A percentile compares a stretch with the other conserved stretches of the same genome.
These are phyloP conservation scores for Isichthys henryi DNA, from an alignment of 2,113 vertebrate genomes.

Conservation along the genomic window DNA sequence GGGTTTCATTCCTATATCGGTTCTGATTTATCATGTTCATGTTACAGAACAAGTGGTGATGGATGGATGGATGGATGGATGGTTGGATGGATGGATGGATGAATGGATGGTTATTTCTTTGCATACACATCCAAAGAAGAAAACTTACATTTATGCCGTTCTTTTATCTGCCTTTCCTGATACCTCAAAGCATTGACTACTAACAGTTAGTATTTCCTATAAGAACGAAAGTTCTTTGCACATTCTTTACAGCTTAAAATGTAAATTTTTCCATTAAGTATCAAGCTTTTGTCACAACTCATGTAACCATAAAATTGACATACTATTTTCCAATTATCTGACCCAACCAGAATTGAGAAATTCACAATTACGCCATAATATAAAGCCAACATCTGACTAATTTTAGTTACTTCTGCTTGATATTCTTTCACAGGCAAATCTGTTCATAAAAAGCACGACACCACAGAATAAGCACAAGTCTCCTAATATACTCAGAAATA, in stretches of 20 bases:
- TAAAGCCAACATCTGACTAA: background rate
- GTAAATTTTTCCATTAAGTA: background rate
- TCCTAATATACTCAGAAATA: background rate
- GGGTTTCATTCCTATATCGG: background rate
- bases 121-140: background rate
- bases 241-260: background rate
- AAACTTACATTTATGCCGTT: background rate
- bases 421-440: background rate
- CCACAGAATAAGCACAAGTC: background rate
- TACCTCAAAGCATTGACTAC: background rate
- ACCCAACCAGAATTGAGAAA: background rate
- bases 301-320: background rate
- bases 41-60: background rate
- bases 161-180: background rate
- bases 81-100: too few species aligned
- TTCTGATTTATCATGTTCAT: background rate
- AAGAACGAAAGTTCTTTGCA: background rate
- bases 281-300: background rate
- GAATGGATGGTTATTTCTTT: background rate
- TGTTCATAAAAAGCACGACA: background rate
- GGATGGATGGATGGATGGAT: background rate
- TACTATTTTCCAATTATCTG: background rate
- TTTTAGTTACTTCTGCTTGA: background rate
- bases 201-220: background rate
- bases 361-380: background rate